Evolutionary conservation across 2,797 vertebrate genomes (phyloP), one percentile per base, ranked within the genome.

Genomic region (Manis crassicaudata): DNA sequence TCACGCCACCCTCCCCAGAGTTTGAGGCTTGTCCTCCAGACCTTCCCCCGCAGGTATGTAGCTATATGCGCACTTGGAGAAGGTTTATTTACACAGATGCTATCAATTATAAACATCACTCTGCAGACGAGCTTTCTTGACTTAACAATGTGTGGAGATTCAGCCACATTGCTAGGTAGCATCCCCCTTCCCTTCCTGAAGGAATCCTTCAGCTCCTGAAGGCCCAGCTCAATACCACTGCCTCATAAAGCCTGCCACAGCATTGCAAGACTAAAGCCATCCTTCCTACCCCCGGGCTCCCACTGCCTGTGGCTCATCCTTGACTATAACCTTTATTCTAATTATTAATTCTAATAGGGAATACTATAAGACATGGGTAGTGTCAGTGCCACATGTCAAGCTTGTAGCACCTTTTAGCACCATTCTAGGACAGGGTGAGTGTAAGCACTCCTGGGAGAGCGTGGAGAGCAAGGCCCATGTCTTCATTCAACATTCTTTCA

Each of bases 301-400:
- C 3, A 0, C 13, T 12, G 25, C 62, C 20, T 2, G 0, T n/a
- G 60, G 7, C 35, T 65, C n/a, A 63, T 9, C 60, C 12, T 63
- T 60, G 43, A 18, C 21, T 16, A 21, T 11, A 35, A 54, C 35
- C 37, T 79, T 62, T 75, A 32, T 62, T 58, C 56, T 27, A 4
- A 37, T 14, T 8, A 32, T 6, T 20, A 13, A 50, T 23, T 21
- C 7, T 35, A 25, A n/a, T 7, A 16, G 43, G 52, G 40, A 63
- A 13, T 43, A 7, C 14, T 0, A 6, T 23, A 40, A 5, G 27
- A 25, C 2, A 1, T 6, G 6, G 18, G 2, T 7, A 40, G n/a
- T 32, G 62, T 37, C 56, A 17, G 43, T 7, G 21, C 29, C 56
- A 56, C 67, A 10, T 16, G 27, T 6, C 2, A 37, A 60, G 67